phyloP scores from a whole-genome alignment of 1,140 invertebrate genomes.

The Triops longicaudatus region DNA sequence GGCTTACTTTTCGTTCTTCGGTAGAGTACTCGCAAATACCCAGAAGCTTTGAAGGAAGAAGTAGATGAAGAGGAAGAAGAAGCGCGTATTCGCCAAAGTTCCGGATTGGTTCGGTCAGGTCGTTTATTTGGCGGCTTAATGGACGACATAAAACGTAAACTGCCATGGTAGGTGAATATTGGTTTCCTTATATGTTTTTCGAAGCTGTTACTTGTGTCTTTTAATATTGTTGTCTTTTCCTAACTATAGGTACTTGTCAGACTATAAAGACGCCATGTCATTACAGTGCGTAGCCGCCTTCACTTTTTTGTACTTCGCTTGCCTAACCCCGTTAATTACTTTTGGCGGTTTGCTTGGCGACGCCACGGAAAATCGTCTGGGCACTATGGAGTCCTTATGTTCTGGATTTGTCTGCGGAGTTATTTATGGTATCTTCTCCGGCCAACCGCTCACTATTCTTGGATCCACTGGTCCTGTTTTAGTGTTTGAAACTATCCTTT shows the following conservation, averaged over 20 bases:
- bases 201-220: background rate
- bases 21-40: conserved; percentile 33
- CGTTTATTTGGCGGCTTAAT: conserved; percentile 39
- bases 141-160: conserved; percentile 38
- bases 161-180: conserved; percentile 33
- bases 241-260: conserved; percentile 36
- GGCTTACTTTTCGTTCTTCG: background rate
- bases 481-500: conserved; percentile 43
- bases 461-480: conserved; percentile 43
- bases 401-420: conserved; percentile 41
- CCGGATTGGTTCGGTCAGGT: conserved; percentile 32
- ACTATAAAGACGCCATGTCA: conserved; percentile 40
- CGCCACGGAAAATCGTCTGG: conserved; percentile 36
- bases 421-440: conserved; percentile 41
- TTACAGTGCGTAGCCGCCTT: conserved; percentile 41
- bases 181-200: background rate
- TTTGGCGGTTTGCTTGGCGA: conserved; percentile 43
- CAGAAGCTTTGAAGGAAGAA: conserved; percentile 32
- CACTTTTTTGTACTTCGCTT: conserved; percentile 43
- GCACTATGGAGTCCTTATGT: conserved; percentile 42
- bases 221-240: conserved; percentile 16
- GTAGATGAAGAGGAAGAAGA: conserved; percentile 38
- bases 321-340: conserved; percentile 42
- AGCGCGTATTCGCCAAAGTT: conserved; percentile 35
- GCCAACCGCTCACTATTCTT: conserved; percentile 44